Evolutionary conservation across 2,113 vertebrate species (phyloP).

Genomic region (Pluvianellus socialis): DNA sequence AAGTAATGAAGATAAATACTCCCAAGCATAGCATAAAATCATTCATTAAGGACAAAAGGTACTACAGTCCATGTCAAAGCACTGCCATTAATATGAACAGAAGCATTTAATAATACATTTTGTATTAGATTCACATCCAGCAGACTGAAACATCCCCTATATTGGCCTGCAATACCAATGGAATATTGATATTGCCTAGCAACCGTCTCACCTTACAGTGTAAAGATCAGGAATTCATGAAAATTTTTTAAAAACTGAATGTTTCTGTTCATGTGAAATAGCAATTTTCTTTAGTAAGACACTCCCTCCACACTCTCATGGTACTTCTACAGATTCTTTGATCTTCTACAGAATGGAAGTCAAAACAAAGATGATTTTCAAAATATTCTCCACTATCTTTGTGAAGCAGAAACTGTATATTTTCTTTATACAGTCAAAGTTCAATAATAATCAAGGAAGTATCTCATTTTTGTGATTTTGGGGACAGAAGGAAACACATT

Average conservation of each 20-base stretch:
- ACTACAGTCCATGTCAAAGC: background rate
- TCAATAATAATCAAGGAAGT: background rate
- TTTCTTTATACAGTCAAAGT: background rate
- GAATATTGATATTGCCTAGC: background rate
- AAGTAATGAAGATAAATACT: slow-evolving; percentile 13
- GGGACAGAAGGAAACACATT: background rate
- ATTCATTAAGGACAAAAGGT: background rate
- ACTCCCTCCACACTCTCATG: background rate
- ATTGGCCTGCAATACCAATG: background rate
- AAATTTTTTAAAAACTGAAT: background rate
- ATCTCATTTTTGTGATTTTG: background rate
- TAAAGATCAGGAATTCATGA: background rate
- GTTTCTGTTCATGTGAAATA: background rate
- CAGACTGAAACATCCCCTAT: background rate
- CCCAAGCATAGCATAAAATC: background rate
- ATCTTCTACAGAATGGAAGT: background rate
- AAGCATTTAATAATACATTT: background rate
- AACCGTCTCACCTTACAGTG: background rate
- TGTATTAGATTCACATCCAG: background rate
- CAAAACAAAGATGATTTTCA: background rate
- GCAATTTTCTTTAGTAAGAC: background rate
- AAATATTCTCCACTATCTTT: background rate
- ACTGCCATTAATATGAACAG: background rate
- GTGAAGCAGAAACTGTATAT: background rate
- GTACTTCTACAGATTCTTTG: background rate